Conservation (phyloP, 35 echinoderm and acorn worm species). For the Strongylocentrotus purpuratus region DNA sequence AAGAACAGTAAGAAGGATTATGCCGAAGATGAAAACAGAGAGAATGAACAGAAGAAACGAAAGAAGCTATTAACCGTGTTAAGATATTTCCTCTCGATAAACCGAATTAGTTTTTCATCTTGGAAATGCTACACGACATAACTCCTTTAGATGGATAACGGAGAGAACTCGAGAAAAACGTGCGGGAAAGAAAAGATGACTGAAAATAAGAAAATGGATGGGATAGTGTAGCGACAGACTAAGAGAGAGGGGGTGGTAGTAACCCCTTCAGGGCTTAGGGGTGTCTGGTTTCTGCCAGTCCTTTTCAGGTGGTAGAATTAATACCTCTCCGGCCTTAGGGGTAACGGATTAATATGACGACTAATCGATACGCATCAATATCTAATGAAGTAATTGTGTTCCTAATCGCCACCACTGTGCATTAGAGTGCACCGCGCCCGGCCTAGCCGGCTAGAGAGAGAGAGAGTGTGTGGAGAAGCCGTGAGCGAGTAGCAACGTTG, state of each 20-base stretch:
- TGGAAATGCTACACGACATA: background rate
- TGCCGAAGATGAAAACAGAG: too few species aligned
- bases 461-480: background rate
- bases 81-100: background rate
- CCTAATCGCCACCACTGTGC: background rate
- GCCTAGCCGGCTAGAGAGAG: background rate
- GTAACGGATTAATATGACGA: background rate
- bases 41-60: too few species aligned
- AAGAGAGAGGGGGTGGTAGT: background rate
- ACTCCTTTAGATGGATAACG: background rate
- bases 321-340: background rate
- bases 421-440: background rate
- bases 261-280: background rate
- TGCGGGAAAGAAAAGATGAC: background rate
- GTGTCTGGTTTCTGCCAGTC: background rate
- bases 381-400: conserved; percentile 38
- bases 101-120: background rate
- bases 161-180: background rate
- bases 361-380: conserved; percentile 20
- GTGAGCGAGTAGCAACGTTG: background rate
- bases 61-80: background rate
- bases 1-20: too few species aligned
- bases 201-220: background rate
- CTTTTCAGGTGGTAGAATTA: background rate
- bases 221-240: background rate